Evolutionary conservation across 2,113 vertebrate species (phyloP).

Genomic region (Mirza zaza): DNA sequence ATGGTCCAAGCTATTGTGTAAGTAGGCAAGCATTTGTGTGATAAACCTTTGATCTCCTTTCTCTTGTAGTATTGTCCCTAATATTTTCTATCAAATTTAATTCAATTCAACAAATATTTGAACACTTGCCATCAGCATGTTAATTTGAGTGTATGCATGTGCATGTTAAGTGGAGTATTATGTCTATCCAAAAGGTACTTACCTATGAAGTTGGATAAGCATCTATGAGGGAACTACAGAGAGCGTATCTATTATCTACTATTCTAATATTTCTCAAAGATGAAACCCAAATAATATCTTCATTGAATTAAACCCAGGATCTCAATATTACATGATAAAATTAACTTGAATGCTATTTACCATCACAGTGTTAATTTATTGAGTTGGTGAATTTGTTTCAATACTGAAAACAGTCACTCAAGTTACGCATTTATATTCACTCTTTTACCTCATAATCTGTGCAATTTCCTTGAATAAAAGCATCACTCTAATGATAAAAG

Average conservation of each 20-base stretch:
- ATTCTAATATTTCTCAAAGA: not conserved
- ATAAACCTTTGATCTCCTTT: slow-evolving; percentile 22
- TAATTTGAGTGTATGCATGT: not conserved
- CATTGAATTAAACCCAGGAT: not conserved
- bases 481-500: not conserved
- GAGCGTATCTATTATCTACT: not conserved
- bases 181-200: not conserved
- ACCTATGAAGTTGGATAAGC: not conserved
- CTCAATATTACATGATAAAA: not conserved
- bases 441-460: not conserved
- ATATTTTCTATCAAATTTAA: slow-evolving; percentile 17
- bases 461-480: not conserved
- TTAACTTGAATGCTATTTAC: not conserved
- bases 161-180: not conserved
- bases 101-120: slow-evolving; percentile 1
- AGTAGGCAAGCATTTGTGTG: not conserved
- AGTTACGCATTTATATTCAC: not conserved
- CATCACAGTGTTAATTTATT: not conserved
- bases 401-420: not conserved
- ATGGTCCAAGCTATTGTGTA: not conserved
- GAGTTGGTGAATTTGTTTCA: not conserved
- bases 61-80: not conserved
- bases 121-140: not conserved
- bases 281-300: not conserved
- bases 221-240: not conserved